A percentile compares a stretch with the other conserved stretches of the same genome.
phyloP scores from a whole-genome alignment of 2,888 invertebrate species.

The Lasioglossum calceatum region DNA sequence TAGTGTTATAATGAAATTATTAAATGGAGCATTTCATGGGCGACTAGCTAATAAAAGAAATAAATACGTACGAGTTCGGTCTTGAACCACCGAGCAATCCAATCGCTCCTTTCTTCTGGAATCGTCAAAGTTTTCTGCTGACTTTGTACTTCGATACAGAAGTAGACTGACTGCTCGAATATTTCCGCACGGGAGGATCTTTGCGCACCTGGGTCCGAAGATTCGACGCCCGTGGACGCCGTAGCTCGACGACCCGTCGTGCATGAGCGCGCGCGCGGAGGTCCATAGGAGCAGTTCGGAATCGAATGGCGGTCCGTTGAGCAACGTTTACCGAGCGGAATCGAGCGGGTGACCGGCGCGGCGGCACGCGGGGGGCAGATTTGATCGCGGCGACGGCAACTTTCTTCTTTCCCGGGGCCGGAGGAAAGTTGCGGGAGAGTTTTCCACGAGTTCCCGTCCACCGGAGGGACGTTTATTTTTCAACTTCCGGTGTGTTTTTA shows the following conservation, averaged over 20 bases:
- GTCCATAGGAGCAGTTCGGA: background rate
- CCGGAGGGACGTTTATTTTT: slow-evolving; percentile 8
- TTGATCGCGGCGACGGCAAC: background rate
- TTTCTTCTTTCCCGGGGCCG: background rate
- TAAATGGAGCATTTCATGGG: too few relatives aligned
- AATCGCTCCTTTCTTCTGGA: background rate
- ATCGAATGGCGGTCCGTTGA: background rate
- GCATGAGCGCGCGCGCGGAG: background rate
- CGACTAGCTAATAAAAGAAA: background rate
- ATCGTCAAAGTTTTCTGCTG: background rate
- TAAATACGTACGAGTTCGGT: background rate
- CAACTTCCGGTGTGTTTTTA: background rate
- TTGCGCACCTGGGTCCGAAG: background rate
- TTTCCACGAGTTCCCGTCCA: background rate
- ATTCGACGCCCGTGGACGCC: background rate
- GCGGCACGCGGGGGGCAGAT: background rate
- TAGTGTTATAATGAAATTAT: too few relatives aligned
- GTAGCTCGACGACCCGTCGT: background rate
- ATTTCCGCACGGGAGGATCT: background rate
- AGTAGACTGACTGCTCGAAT: background rate
- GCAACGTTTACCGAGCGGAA: background rate
- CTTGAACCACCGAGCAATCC: background rate
- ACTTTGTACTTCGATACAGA: background rate
- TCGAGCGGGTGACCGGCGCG: background rate
- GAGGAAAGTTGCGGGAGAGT: background rate